These are phyloP conservation scores for Trimorus sp. DNA, from an alignment of 2,888 invertebrate species.

Conservation along the genomic window DNA sequence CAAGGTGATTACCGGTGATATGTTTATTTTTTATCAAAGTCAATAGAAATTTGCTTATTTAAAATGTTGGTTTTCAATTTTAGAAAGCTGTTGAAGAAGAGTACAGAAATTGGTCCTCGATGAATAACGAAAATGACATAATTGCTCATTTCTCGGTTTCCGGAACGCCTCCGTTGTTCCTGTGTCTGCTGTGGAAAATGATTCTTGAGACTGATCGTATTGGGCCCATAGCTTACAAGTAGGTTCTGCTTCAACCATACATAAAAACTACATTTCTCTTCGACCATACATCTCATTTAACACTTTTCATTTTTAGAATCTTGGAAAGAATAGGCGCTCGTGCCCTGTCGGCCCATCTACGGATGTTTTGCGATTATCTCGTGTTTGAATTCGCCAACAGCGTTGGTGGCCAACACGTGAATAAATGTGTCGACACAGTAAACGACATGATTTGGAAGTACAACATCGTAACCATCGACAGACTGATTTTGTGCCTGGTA, in stretches of 20 bases:
- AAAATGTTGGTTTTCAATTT: slow-evolving; percentile 19
- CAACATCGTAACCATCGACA: slow-evolving; percentile 97
- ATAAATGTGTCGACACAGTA: slow-evolving; percentile 96
- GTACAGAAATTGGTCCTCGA: slow-evolving; percentile 97
- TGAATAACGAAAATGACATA: slow-evolving; percentile 98
- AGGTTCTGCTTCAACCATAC: too few species aligned
- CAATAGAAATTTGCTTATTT: not conserved
- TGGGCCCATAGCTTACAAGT: slow-evolving; percentile 97
- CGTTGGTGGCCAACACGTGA: slow-evolving; percentile 93
- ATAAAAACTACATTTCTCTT: not conserved
- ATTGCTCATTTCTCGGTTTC: slow-evolving; percentile 97
- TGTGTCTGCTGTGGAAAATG: slow-evolving; percentile 97
- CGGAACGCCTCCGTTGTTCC: slow-evolving; percentile 94
- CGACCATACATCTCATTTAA: not conserved
- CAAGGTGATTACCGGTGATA: slow-evolving; percentile 82
- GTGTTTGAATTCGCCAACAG: slow-evolving; percentile 96
- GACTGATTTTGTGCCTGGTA: slow-evolving; percentile 88
- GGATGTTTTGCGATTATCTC: slow-evolving; percentile 97
- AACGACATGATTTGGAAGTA: slow-evolving; percentile 99
- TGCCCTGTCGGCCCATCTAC: slow-evolving; percentile 93
- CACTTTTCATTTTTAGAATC: slow-evolving; percentile 84
- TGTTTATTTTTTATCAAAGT: too few species aligned
- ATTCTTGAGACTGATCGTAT: slow-evolving; percentile 96
- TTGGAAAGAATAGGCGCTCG: slow-evolving; percentile 96
- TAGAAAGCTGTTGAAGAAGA: slow-evolving; percentile 96